These are phyloP conservation scores for Drosophila tsacasi DNA, from an alignment of 1,140 invertebrate genomes.

Conservation along the genomic window DNA sequence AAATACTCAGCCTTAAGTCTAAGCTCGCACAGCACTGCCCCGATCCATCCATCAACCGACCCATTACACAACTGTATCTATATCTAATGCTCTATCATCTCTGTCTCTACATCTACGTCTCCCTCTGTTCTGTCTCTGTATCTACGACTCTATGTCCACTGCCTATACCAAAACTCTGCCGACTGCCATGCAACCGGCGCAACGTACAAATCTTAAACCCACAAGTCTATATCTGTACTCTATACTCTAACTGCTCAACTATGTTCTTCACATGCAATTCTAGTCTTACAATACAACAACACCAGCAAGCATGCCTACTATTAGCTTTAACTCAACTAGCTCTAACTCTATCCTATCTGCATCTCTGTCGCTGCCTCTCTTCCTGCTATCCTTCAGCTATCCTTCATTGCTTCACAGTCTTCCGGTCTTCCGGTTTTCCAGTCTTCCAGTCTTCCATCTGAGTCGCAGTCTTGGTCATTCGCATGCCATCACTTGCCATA, in stretches of 20 bases:
- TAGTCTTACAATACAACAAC: constrained; percentile 76
- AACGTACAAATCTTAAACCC: constrained; percentile 71
- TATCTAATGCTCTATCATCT: constrained; percentile 43
- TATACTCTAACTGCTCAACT: constrained; percentile 40
- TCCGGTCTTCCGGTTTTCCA: neutral
- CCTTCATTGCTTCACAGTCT: constrained; percentile 7
- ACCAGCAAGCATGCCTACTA: constrained; percentile 71
- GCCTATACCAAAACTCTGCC: constrained; percentile 76
- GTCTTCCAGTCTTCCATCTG: constrained; percentile 11
- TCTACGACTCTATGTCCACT: constrained; percentile 45
- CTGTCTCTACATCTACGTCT: constrained; percentile 16
- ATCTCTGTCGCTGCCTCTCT: constrained; percentile 25
- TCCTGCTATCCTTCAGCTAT: constrained; percentile 26
- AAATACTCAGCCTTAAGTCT: constrained; percentile 79
- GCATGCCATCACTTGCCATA: constrained; percentile 85
- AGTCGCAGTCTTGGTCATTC: constrained; percentile 80
- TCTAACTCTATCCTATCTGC: constrained; percentile 58
- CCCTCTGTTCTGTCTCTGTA: constrained; percentile 22
- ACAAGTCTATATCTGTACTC: constrained; percentile 23
- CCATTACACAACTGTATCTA: constrained; percentile 33
- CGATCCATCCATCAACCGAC: constrained; percentile 18
- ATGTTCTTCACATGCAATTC: constrained; percentile 78
- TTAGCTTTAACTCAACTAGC: constrained; percentile 72
- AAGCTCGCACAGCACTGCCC: constrained; percentile 58
- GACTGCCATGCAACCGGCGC: constrained; percentile 65